Conservation (phyloP, 2,888 invertebrate genomes). For the Hedychridium roseum region DNA sequence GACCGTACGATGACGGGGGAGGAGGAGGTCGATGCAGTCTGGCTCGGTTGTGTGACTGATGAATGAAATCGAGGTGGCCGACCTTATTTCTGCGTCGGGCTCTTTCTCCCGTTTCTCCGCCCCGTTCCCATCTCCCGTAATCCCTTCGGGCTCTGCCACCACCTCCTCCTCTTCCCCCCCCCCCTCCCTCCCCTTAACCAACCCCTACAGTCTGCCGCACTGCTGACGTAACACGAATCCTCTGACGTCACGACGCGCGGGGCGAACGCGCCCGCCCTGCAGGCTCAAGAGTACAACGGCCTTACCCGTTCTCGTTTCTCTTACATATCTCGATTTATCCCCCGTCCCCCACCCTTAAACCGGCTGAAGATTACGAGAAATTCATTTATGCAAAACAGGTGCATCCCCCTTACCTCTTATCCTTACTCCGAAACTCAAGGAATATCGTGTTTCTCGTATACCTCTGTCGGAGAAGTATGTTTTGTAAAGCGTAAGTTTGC, state of each 20-base stretch:
- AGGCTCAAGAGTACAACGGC: slow-evolving; percentile 26
- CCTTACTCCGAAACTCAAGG: slow-evolving; percentile 7
- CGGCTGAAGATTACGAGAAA: too few species aligned
- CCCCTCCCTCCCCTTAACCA: slow-evolving; percentile 5
- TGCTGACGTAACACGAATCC: slow-evolving; percentile 46
- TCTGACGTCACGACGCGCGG: slow-evolving; percentile 46
- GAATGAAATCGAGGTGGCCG: slow-evolving; percentile 54
- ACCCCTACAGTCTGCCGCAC: slow-evolving; percentile 40
- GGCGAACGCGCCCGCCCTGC: slow-evolving; percentile 33
- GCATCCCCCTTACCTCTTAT: too few species aligned
- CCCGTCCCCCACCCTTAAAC: too few species aligned
- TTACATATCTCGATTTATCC: slow-evolving; percentile 6
- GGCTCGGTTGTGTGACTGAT: slow-evolving; percentile 45
- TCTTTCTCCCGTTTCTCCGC: slow-evolving; percentile 12
- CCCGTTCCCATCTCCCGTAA: slow-evolving; percentile 16
- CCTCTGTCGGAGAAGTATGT: too few species aligned
- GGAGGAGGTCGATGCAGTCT: neutral
- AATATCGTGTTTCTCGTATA: slow-evolving; percentile 9
- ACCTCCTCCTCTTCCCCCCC: neutral
- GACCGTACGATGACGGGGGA: neutral
- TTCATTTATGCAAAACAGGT: too few species aligned
- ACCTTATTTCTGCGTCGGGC: slow-evolving; percentile 48
- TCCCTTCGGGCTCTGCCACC: slow-evolving; percentile 11
- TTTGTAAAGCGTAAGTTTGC: too few species aligned
- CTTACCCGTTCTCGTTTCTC: slow-evolving; percentile 12